A percentile compares a stretch with the other conserved stretches of the same genome.
Conservation (phyloP, 1,140 invertebrate genomes). For the Meloidogyne hapla region DNA sequence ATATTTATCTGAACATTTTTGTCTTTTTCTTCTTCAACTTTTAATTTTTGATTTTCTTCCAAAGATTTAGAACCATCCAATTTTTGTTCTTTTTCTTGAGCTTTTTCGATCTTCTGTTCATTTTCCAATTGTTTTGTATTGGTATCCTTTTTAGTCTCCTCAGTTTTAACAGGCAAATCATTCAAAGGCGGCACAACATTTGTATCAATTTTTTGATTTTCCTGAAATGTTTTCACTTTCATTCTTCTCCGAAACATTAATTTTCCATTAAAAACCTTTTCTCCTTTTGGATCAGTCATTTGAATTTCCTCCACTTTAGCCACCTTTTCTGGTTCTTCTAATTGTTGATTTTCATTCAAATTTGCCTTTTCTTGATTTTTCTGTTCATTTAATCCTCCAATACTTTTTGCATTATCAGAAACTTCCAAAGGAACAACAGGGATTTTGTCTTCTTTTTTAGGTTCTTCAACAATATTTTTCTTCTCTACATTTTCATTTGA, state of each 20-base stretch:
- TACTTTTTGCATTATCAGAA: background rate
- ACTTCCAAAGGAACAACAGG: background rate
- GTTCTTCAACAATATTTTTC: background rate
- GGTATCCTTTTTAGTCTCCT: background rate
- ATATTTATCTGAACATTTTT: background rate
- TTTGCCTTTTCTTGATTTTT: background rate
- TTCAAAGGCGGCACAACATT: background rate
- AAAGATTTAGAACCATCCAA: background rate
- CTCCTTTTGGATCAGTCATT: background rate
- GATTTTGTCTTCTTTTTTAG: background rate
- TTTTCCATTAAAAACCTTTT: slow-evolving; percentile 2
- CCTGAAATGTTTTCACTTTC: slow-evolving; percentile 5
- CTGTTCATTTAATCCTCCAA: background rate
- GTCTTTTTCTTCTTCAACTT: background rate
- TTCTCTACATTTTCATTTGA: background rate
- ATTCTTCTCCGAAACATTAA: slow-evolving; percentile 1
- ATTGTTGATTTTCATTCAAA: background rate
- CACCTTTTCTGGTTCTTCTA: background rate
- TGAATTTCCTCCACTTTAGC: background rate
- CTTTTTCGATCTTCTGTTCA: background rate
- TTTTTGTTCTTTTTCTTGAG: background rate
- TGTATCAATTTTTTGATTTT: background rate
- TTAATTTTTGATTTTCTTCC: background rate
- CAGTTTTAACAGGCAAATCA: background rate
- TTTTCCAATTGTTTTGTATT: background rate